A percentile compares a stretch with the other conserved stretches of the same genome.
Evolutionary conservation across 2,888 invertebrate species (phyloP).

Genomic region (Prosopocoilus inquinatus): DNA sequence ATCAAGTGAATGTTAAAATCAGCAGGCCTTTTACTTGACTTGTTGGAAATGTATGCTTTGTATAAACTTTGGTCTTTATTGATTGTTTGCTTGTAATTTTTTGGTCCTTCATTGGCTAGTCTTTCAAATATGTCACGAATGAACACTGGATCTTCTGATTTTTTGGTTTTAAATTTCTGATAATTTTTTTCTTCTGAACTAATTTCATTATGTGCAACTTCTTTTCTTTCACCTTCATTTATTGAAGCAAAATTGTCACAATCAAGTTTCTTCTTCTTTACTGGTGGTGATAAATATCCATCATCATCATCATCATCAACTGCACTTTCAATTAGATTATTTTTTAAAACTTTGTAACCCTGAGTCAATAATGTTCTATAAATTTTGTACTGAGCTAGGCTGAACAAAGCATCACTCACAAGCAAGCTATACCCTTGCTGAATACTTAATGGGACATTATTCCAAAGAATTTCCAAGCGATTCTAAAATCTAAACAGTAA

Average conservation of each 20-base stretch:
- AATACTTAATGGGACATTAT: conserved; percentile 60
- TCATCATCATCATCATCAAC: neutral
- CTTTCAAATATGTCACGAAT: conserved; percentile 29
- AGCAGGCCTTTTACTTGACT: conserved; percentile 23
- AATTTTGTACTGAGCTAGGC: conserved; percentile 34
- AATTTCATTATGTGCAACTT: conserved; percentile 1
- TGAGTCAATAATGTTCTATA: conserved; percentile 38
- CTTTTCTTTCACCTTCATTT: neutral
- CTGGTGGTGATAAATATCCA: neutral
- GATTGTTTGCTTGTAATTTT: conserved; percentile 10
- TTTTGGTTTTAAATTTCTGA: neutral
- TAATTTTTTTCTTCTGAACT: neutral
- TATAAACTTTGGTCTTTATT: conserved; percentile 28
- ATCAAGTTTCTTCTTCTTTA: conserved; percentile 10
- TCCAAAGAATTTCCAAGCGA: conserved; percentile 58
- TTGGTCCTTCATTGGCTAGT: conserved; percentile 32
- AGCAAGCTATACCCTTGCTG: conserved; percentile 65
- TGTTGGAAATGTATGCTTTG: conserved; percentile 34
- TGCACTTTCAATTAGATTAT: conserved; percentile 14
- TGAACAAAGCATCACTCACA: conserved; percentile 32
- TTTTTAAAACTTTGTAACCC: conserved; percentile 30
- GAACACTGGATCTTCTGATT: conserved; percentile 9
- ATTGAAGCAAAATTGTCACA: neutral
- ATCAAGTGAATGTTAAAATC: conserved; percentile 26
- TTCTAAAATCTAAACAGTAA: conserved; percentile 54